Percentiles rank a stretch among this genome's conserved stretches.
These are phyloP conservation scores for Neofelis nebulosa DNA, from an alignment of 2,113 vertebrate genomes.

Conservation along the genomic window DNA sequence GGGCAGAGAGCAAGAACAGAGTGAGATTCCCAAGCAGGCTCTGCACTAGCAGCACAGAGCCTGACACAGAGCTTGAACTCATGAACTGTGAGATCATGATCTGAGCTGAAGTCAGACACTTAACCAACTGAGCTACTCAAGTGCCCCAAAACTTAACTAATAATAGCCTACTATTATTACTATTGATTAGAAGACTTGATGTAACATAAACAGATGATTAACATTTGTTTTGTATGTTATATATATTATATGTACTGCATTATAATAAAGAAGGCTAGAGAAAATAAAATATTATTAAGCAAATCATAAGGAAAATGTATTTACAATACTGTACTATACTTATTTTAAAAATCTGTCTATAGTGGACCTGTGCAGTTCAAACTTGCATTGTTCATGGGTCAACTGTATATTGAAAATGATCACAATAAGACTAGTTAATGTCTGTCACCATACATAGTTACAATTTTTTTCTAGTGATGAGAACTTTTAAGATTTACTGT, in stretches of 20 bases:
- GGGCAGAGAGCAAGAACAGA: too few species aligned
- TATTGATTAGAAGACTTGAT: neutral
- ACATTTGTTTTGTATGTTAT: neutral
- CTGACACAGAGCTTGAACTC: too few species aligned
- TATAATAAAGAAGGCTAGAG: neutral
- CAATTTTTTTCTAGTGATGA: neutral
- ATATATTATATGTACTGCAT: neutral
- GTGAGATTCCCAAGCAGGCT: too few species aligned
- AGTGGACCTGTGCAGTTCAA: neutral
- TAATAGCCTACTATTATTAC: neutral
- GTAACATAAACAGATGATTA: neutral
- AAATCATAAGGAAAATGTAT: neutral
- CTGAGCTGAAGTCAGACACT: too few species aligned
- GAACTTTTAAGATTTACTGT: neutral
- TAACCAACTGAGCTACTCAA: too few species aligned
- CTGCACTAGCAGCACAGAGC: too few species aligned
- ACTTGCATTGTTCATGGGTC: neutral
- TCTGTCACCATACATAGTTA: neutral
- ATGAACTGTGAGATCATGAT: too few species aligned
- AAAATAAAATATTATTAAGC: neutral
- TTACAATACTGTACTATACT: neutral
- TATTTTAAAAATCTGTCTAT: neutral
- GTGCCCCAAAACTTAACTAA: neutral
- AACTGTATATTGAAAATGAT: neutral
- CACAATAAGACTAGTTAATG: neutral